Evolutionary conservation across 1,140 invertebrate genomes (phyloP).

Genomic region (Lordiphosa collinella): DNA sequence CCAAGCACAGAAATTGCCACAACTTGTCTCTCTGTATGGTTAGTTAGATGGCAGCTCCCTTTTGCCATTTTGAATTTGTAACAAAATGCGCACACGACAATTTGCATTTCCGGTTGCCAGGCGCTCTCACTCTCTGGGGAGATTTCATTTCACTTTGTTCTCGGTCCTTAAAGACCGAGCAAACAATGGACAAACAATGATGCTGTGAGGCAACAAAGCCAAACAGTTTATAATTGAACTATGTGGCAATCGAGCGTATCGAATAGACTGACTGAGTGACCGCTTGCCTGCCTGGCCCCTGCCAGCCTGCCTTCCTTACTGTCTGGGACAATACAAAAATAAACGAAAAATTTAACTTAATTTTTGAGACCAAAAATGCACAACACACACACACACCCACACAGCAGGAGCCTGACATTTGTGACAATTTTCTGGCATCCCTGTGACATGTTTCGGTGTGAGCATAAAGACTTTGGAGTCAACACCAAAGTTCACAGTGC

Average conservation of each 20-base stretch:
- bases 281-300: neutral
- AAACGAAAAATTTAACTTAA: constrained; percentile 66
- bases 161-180: constrained; percentile 44
- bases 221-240: constrained; percentile 72
- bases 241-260: constrained; percentile 58
- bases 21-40: constrained; percentile 51
- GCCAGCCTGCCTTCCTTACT: neutral
- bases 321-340: constrained; percentile 38
- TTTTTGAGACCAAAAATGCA: constrained; percentile 45
- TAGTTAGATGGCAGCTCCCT: constrained; percentile 52
- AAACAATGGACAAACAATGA: constrained; percentile 52
- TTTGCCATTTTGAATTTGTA: constrained; percentile 72
- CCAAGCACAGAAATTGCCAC: constrained; percentile 23
- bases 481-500: constrained; percentile 43
- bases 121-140: constrained; percentile 31
- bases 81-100: constrained; percentile 70
- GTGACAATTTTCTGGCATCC: constrained; percentile 43
- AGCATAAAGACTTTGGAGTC: constrained; percentile 44
- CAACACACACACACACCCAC: constrained; percentile 24
- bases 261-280: constrained; percentile 22
- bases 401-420: constrained; percentile 21
- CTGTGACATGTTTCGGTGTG: constrained; percentile 28
- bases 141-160: constrained; percentile 61
- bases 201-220: constrained; percentile 34
- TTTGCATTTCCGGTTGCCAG: constrained; percentile 73